Conservation (phyloP, 2,113 vertebrate genomes). For the Aleadryas rufinucha region DNA sequence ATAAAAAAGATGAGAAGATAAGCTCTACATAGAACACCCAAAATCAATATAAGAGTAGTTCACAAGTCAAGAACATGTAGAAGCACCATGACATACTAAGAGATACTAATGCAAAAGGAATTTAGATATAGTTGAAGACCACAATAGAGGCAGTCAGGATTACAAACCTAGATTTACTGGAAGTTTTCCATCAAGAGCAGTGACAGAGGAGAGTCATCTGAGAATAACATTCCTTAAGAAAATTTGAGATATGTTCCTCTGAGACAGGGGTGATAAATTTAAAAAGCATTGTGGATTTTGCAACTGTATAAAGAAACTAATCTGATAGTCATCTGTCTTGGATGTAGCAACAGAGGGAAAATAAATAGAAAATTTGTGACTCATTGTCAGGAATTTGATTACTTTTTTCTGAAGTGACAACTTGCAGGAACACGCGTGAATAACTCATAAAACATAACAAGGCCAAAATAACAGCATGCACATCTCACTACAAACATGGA, state of each 20-base stretch:
- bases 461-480: not conserved
- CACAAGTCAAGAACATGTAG: not conserved
- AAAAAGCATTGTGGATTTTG: not conserved
- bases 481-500: not conserved
- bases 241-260: not conserved
- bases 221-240: not conserved
- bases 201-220: not conserved
- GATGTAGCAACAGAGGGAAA: not conserved
- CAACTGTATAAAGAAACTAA: not conserved
- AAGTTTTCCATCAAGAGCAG: not conserved
- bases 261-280: not conserved
- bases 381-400: not conserved
- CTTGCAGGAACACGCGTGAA: not conserved
- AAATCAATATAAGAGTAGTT: not conserved
- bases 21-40: not conserved
- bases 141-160: not conserved
- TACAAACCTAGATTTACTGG: not conserved
- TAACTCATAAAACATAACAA: not conserved
- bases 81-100: not conserved
- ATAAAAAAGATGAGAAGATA: not conserved
- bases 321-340: not conserved
- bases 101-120: not conserved
- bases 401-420: not conserved
- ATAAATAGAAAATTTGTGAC: not conserved
- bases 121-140: not conserved